phyloP scores from a whole-genome alignment of 2,888 invertebrate genomes.

The Ennomos quercinarius region DNA sequence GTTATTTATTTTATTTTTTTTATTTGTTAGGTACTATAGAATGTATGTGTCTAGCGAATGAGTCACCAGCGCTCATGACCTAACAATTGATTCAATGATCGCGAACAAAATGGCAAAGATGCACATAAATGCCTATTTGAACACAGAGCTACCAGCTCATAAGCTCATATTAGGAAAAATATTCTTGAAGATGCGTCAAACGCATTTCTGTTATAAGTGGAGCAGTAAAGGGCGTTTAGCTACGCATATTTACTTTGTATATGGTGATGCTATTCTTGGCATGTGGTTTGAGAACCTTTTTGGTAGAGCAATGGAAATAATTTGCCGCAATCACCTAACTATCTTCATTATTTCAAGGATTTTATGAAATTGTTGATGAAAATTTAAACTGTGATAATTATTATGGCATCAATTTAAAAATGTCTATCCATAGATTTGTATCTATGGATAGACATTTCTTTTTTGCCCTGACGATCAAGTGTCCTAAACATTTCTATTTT shows the following conservation, averaged over 20 bases:
- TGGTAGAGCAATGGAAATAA: constrained; percentile 7
- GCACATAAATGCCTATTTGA: constrained; percentile 32
- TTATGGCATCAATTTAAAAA: too few species aligned
- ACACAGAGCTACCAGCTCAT: background rate
- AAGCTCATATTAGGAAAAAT: constrained; percentile 15
- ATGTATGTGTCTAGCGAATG: constrained; percentile 8
- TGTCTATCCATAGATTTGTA: too few species aligned
- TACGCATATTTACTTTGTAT: background rate
- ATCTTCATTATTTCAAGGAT: background rate
- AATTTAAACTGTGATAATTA: too few species aligned
- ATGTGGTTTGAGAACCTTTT: background rate
- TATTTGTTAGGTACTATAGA: too few species aligned
- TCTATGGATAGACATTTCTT: too few species aligned
- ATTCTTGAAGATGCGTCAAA: constrained; percentile 8
- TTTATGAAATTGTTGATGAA: too few species aligned
- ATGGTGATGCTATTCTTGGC: constrained; percentile 5
- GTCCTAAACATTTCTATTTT: too few species aligned
- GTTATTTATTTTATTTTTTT: too few species aligned
- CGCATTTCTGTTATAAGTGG: constrained; percentile 4
- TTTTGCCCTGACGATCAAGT: too few species aligned
- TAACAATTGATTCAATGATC: constrained; percentile 17
- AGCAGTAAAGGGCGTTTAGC: constrained; percentile 14
- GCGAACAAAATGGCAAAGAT: constrained; percentile 39
- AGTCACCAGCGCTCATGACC: constrained; percentile 15
- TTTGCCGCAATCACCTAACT: constrained; percentile 1